phyloP scores from a whole-genome alignment of 2,888 invertebrate genomes.

The Sinotaia quadrata region DNA sequence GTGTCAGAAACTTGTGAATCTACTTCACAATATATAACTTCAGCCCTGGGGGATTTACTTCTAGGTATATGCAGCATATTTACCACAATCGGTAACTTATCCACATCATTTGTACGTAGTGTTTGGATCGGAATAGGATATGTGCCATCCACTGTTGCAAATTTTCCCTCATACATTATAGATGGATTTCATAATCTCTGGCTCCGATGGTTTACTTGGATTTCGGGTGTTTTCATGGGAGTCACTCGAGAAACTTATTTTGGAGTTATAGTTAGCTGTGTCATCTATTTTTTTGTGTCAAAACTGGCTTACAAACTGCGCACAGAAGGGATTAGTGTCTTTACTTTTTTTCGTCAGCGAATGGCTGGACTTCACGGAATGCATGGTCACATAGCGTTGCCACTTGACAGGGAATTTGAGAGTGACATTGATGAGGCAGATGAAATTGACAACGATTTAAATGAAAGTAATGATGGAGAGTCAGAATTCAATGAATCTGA shows the following conservation, averaged over 20 bases:
- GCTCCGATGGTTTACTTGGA: conserved; percentile 6
- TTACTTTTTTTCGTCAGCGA: too few relatives aligned
- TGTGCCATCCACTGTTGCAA: conserved; percentile 31
- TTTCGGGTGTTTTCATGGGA: conserved; percentile 36
- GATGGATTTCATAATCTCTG: conserved; percentile 23
- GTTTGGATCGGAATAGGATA: conserved; percentile 35
- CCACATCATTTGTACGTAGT: conserved; percentile 23
- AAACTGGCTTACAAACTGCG: conserved; percentile 21
- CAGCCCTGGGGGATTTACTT: conserved; percentile 14
- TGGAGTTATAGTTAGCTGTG: conserved; percentile 33
- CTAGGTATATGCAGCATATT: conserved; percentile 14
- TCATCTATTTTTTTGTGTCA: conserved; percentile 29
- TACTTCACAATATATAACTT: conserved; percentile 29
- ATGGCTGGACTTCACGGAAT: too few relatives aligned
- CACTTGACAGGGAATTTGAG: conserved; percentile 22
- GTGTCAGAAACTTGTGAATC: conserved; percentile 31
- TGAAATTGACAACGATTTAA: conserved; percentile 10
- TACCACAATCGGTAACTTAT: conserved; percentile 27
- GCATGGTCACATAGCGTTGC: too few relatives aligned
- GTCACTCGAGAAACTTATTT: conserved; percentile 57
- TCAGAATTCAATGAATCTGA: conserved; percentile 24
- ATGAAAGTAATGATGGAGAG: conserved; percentile 20
- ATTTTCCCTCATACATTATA: conserved; percentile 17
- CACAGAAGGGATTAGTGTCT: conserved; percentile 19
- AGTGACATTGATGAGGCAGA: conserved; percentile 25